Evolutionary conservation across 2,113 vertebrate genomes (phyloP).

Genomic region (Elgaria multicarinata): DNA sequence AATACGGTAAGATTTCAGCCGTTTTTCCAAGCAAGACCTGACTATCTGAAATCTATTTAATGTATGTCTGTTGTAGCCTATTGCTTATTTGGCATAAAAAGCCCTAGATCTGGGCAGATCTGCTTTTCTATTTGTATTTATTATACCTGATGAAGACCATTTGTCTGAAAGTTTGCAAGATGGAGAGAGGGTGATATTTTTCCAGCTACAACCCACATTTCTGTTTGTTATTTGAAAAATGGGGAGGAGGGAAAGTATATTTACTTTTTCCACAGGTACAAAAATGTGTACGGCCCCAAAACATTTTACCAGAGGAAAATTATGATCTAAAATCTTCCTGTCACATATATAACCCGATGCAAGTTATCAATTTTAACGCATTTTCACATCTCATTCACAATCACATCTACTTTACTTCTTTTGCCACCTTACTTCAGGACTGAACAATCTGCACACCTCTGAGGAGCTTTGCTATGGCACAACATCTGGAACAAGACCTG

Average conservation of each 20-base stretch:
- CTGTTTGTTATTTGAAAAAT: not conserved
- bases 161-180: not conserved
- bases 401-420: not conserved
- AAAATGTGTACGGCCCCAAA: not conserved
- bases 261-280: too few species aligned
- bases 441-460: not conserved
- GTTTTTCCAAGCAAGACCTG: too few species aligned
- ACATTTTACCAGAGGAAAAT: not conserved
- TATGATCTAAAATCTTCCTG: not conserved
- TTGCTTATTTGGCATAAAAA: too few species aligned
- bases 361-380: not conserved
- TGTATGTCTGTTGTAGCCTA: too few species aligned
- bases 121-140: not conserved
- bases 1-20: too few species aligned
- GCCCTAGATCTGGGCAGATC: not conserved
- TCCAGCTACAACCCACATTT: not conserved
- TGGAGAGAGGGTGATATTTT: not conserved
- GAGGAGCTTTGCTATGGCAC: rapidly evolving
- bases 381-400: not conserved
- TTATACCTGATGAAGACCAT: not conserved
- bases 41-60: too few species aligned
- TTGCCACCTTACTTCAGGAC: not conserved
- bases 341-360: not conserved
- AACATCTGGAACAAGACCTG: not conserved
- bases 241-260: not conserved